phyloP scores from a whole-genome alignment of 1,140 invertebrate genomes.

The Mya arenaria region DNA sequence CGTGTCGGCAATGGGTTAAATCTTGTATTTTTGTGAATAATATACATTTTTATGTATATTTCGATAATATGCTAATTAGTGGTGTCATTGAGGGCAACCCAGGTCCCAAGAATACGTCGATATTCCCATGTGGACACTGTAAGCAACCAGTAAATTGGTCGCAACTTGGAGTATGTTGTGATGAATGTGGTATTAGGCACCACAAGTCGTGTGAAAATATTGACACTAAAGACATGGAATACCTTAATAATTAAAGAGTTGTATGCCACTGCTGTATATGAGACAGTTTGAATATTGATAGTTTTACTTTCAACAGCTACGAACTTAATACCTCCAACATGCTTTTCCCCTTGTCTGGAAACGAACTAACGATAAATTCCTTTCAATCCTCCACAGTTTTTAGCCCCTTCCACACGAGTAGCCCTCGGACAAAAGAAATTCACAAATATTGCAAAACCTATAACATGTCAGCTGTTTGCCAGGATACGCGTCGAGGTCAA shows the following conservation, averaged over 20 bases:
- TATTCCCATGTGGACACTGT: not conserved
- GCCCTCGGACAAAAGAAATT: not conserved
- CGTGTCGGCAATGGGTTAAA: too few relatives aligned
- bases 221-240: constrained; percentile 3
- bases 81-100: constrained; percentile 11
- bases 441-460: not conserved
- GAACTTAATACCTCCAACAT: not conserved
- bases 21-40: too few relatives aligned
- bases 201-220: constrained; percentile 34
- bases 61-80: not conserved
- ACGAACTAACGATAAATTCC: not conserved
- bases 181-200: constrained; percentile 35
- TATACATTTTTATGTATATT: too few relatives aligned
- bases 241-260: constrained; percentile 25
- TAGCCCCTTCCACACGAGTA: not conserved
- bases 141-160: constrained; percentile 4
- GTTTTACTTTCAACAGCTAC: not conserved
- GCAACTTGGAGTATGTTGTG: not conserved
- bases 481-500: too few relatives aligned
- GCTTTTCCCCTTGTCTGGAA: not conserved
- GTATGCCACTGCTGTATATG: constrained; percentile 42
- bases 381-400: not conserved
- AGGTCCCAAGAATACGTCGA: not conserved
- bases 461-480: too few relatives aligned
- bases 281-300: not conserved